These are phyloP conservation scores for Melanotaenia nigrans DNA, from an alignment of 2,797 vertebrate species.

Conservation along the genomic window DNA sequence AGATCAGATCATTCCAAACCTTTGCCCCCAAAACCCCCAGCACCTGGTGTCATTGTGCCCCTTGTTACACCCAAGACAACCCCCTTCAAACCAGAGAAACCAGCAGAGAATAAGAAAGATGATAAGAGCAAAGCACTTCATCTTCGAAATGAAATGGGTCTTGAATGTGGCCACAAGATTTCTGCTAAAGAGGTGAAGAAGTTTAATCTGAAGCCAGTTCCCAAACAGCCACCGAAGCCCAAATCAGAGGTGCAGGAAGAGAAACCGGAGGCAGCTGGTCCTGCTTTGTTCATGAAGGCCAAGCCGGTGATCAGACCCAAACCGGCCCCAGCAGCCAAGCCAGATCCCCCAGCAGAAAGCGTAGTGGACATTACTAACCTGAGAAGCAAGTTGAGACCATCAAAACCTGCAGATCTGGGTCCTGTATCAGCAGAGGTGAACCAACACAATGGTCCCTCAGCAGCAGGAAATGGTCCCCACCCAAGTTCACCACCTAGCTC, in stretches of 20 bases:
- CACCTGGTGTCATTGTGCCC: slow-evolving; percentile 86
- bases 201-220: slow-evolving; percentile 92
- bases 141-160: slow-evolving; percentile 95
- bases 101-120: slow-evolving; percentile 88
- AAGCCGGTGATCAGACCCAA: slow-evolving; percentile 93
- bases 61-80: slow-evolving; percentile 84
- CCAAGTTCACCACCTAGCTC: slow-evolving; percentile 40
- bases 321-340: slow-evolving; percentile 84
- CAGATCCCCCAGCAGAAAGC: slow-evolving; percentile 86
- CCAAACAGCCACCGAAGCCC: slow-evolving; percentile 88
- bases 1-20: slow-evolving; percentile 83
- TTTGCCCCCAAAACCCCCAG: slow-evolving; percentile 89
- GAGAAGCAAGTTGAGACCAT: slow-evolving; percentile 93
- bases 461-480: slow-evolving; percentile 46
- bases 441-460: slow-evolving; percentile 59
- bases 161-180: slow-evolving; percentile 96
- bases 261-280: slow-evolving; percentile 80
- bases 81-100: slow-evolving; percentile 85
- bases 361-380: slow-evolving; percentile 93
- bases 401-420: slow-evolving; percentile 85
- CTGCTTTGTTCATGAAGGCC: slow-evolving; percentile 85
- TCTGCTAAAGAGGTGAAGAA: slow-evolving; percentile 96
- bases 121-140: slow-evolving; percentile 92
- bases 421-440: slow-evolving; percentile 74
- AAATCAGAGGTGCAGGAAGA: slow-evolving; percentile 85